Conservation (phyloP, 2,113 vertebrate genomes). For the Channa maculata region DNA sequence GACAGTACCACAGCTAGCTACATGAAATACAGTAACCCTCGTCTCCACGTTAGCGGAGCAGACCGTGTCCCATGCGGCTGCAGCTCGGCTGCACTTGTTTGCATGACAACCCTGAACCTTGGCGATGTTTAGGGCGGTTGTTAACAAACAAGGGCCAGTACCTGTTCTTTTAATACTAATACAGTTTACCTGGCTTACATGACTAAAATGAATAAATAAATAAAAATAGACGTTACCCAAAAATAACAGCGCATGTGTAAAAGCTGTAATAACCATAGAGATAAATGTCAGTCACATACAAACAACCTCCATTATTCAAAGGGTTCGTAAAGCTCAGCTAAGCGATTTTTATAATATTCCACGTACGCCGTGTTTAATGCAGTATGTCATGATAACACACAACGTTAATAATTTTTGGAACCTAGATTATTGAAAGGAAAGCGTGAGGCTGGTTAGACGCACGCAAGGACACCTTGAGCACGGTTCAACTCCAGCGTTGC, state of each 20-base stretch:
- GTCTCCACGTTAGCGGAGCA: conserved; percentile 42
- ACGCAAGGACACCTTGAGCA: not conserved
- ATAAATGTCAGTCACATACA: not conserved
- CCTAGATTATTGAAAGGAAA: not conserved
- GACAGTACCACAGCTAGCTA: conserved; percentile 38
- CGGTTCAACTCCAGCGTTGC: not conserved
- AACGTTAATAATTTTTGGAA: not conserved
- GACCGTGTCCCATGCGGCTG: conserved; percentile 45
- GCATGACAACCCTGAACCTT: conserved; percentile 51
- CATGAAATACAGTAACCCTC: conserved; percentile 31
- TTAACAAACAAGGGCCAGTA: conserved; percentile 14
- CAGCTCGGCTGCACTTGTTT: conserved; percentile 54
- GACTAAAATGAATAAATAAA: not conserved
- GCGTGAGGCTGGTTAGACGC: not conserved
- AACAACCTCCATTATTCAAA: conserved; percentile 4
- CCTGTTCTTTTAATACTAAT: not conserved
- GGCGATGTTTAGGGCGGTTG: conserved; percentile 8
- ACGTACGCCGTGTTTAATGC: conserved; percentile 4
- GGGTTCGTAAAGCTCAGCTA: too few species aligned
- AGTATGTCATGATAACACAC: not conserved
- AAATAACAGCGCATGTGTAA: not conserved
- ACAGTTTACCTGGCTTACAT: not conserved
- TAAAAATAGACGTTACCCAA: not conserved
- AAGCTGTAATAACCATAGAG: not conserved
- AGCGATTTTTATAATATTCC: not conserved